Conservation (phyloP, 2,113 vertebrate genomes). For the Fregetta grallaria region DNA sequence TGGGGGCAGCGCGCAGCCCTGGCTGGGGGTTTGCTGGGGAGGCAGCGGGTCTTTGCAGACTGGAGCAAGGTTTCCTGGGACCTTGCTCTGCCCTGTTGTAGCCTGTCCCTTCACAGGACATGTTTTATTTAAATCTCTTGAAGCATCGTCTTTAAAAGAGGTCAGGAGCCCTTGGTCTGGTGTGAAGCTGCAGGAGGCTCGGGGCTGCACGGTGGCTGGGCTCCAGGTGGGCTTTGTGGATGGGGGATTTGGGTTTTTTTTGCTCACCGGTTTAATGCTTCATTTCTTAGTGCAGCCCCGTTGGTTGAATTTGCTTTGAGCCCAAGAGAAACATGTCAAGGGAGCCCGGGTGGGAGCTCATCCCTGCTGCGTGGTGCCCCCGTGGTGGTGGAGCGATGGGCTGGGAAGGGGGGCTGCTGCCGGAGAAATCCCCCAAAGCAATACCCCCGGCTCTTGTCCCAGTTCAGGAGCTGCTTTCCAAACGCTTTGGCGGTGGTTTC, state of each 20-base stretch:
- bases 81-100: neutral
- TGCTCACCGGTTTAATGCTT: rapidly evolving
- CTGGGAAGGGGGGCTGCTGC: neutral
- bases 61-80: neutral
- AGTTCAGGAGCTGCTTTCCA: neutral
- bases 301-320: neutral
- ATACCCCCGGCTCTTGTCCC: neutral
- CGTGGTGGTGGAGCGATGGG: neutral
- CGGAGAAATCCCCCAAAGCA: neutral
- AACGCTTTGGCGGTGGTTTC: neutral
- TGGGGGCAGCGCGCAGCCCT: neutral
- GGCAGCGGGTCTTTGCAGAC: neutral
- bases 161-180: neutral
- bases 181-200: neutral
- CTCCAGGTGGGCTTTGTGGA: neutral
- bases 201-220: rapidly evolving
- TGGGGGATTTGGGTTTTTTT: neutral
- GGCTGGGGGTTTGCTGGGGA: neutral
- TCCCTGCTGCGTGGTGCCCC: neutral
- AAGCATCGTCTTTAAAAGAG: neutral
- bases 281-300: rapidly evolving
- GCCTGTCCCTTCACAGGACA: neutral
- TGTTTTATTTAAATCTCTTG: neutral
- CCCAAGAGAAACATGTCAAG: neutral
- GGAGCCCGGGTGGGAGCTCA: rapidly evolving